Evolutionary conservation across 2,113 vertebrate species (phyloP).

Genomic region (Loxodonta africana): DNA sequence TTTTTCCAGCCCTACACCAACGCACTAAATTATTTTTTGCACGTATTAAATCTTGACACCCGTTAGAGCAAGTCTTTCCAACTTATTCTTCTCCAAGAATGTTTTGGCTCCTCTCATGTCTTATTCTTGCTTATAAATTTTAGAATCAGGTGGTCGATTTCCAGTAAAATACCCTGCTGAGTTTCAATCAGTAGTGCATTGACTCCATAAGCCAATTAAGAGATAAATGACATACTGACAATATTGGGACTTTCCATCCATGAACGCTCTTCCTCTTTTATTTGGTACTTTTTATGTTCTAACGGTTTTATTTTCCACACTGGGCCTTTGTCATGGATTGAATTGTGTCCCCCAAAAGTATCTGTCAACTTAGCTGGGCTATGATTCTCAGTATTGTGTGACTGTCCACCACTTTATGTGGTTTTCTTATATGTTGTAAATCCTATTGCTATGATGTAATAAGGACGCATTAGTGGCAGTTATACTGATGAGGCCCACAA

Average conservation of each 20-base stretch:
- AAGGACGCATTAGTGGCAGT: too few relatives aligned
- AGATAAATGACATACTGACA: not conserved
- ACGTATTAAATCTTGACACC: not conserved
- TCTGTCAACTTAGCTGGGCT: too few relatives aligned
- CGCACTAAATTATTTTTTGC: not conserved
- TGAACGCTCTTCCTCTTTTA: not conserved
- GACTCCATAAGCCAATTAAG: not conserved
- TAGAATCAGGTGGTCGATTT: not conserved
- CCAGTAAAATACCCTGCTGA: not conserved
- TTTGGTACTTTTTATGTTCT: not conserved
- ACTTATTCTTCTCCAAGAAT: not conserved
- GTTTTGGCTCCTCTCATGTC: not conserved
- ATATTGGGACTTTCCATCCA: not conserved
- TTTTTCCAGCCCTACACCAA: not conserved
- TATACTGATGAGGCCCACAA: too few relatives aligned
- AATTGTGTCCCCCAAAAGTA: too few relatives aligned
- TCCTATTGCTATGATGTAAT: too few relatives aligned
- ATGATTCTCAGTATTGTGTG: too few relatives aligned
- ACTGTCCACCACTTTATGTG: too few relatives aligned
- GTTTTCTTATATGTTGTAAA: too few relatives aligned
- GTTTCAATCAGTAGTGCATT: not conserved
- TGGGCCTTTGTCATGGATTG: not conserved
- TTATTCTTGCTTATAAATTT: slow-evolving; percentile 13
- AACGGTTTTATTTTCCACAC: not conserved
- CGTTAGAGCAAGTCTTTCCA: not conserved